A percentile compares a stretch with the other conserved stretches of the same genome.
phyloP scores from a whole-genome alignment of 2,113 vertebrate genomes.

The Raja brachyura region DNA sequence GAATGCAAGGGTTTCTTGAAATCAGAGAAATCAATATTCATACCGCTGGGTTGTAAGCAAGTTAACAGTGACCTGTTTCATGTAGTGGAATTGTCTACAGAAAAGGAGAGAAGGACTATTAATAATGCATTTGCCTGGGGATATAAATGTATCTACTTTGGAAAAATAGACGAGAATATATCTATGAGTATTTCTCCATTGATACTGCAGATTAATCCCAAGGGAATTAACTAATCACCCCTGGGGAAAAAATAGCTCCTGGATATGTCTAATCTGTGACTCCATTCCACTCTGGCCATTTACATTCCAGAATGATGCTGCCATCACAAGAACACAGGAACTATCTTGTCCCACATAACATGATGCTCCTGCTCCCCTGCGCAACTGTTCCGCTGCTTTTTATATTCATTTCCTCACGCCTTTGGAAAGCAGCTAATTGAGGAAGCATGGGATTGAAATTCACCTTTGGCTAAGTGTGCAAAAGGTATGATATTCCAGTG shows the following conservation, averaged over 20 bases:
- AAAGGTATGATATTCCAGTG: too few relatives aligned
- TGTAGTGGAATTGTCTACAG: not conserved
- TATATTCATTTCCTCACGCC: not conserved
- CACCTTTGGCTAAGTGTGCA: too few relatives aligned
- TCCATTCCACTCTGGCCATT: not conserved
- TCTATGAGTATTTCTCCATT: not conserved
- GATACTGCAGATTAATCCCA: not conserved
- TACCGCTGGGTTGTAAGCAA: too few relatives aligned
- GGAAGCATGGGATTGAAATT: not conserved
- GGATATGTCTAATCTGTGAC: not conserved
- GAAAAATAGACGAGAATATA: not conserved
- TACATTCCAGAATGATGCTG: not conserved
- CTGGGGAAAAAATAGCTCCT: not conserved
- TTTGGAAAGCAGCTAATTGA: not conserved
- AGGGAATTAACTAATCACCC: too few relatives aligned
- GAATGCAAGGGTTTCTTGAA: too few relatives aligned
- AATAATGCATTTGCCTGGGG: not conserved
- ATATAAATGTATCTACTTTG: not conserved
- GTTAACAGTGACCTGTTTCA: not conserved
- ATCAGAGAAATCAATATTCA: too few relatives aligned
- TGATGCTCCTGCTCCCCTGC: not conserved
- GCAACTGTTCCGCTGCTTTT: not conserved
- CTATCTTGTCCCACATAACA: not conserved
- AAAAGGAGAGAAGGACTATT: not conserved
- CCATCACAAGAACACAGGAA: not conserved